phyloP scores from a whole-genome alignment of 2,113 vertebrate genomes.

The Syngnathus scovelli region DNA sequence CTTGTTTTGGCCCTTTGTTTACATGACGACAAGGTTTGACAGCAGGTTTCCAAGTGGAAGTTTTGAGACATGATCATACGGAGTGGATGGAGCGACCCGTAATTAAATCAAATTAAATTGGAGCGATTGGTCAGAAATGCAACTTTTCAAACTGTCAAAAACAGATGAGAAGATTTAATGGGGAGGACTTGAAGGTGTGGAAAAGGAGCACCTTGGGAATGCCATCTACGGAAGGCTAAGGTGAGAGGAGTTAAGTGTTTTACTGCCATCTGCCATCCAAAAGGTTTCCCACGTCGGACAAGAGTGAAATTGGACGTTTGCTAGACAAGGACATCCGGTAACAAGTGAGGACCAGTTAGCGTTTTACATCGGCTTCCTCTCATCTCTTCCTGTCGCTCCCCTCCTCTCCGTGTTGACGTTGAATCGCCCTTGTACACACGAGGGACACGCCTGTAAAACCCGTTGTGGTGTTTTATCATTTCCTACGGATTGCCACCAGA shows the following conservation, averaged over 20 bases:
- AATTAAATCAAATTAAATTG: no score
- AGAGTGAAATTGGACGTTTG: slow-evolving; percentile 36
- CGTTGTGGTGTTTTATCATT: slow-evolving; percentile 52
- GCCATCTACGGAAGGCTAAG: slow-evolving; percentile 26
- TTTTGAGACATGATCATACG: neutral
- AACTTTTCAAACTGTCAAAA: slow-evolving; percentile 13
- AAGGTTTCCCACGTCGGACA: slow-evolving; percentile 37
- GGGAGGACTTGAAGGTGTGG: slow-evolving; percentile 22
- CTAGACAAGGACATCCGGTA: slow-evolving; percentile 57
- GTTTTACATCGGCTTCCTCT: slow-evolving; percentile 62
- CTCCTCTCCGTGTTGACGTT: slow-evolving; percentile 27
- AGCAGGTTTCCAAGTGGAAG: neutral
- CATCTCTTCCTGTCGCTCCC: slow-evolving; percentile 36
- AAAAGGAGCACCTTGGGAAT: slow-evolving; percentile 24
- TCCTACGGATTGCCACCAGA: slow-evolving; percentile 43
- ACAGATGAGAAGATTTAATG: slow-evolving; percentile 13
- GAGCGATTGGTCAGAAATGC: no score
- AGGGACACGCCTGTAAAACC: slow-evolving; percentile 56
- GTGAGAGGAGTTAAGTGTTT: slow-evolving; percentile 37
- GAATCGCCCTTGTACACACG: slow-evolving; percentile 38
- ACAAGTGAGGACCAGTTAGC: slow-evolving; percentile 68
- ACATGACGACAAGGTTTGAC: neutral
- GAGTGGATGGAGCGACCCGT: no score
- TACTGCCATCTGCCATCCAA: slow-evolving; percentile 48
- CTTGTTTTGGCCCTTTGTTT: neutral